Evolutionary conservation across 2,888 invertebrate species (phyloP).

Genomic region (Temnothorax rugatulus): DNA sequence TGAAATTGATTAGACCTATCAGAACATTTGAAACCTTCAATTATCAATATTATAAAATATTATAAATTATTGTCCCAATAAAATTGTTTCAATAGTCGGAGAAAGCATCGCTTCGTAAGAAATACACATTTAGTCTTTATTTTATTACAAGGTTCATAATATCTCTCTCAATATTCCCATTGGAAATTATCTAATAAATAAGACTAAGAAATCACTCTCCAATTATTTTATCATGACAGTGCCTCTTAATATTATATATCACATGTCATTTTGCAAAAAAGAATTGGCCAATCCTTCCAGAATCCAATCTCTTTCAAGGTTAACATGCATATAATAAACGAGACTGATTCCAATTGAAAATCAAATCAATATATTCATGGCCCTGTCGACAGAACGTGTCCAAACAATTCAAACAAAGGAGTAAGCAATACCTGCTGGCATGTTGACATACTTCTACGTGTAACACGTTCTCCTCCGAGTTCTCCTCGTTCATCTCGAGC

Average conservation of each 20-base stretch:
- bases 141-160: background rate
- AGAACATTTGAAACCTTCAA: background rate
- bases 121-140: background rate
- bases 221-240: background rate
- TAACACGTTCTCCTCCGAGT: constrained; percentile 68
- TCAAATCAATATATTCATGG: background rate
- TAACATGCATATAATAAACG: background rate
- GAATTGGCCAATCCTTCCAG: background rate
- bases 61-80: background rate
- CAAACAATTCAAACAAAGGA: background rate
- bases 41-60: background rate
- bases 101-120: background rate
- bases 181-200: background rate
- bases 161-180: background rate
- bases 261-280: background rate
- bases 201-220: background rate
- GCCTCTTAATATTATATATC: background rate
- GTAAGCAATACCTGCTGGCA: constrained; percentile 77
- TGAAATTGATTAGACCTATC: background rate
- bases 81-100: background rate
- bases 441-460: constrained; percentile 83
- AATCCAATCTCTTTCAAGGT: background rate
- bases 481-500: constrained; percentile 64
- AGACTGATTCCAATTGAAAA: too few species aligned
- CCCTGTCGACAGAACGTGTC: background rate